These are phyloP conservation scores for Cephus nigrinus DNA, from an alignment of 2,888 invertebrate genomes.

Conservation along the genomic window DNA sequence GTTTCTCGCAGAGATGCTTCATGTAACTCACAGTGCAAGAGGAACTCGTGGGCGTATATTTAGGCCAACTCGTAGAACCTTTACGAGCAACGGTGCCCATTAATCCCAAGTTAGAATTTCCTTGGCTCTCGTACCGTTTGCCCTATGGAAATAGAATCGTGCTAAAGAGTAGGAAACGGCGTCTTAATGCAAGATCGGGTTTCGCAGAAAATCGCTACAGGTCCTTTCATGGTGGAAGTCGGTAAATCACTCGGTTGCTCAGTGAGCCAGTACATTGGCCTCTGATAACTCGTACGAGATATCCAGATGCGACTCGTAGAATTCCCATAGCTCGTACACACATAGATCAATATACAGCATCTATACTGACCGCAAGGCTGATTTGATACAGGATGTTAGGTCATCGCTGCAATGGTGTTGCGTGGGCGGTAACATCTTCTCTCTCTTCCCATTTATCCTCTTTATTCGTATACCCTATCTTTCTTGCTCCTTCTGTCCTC, in stretches of 20 bases:
- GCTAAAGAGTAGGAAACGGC: background rate
- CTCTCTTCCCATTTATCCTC: background rate
- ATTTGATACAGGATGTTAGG: constrained; percentile 44
- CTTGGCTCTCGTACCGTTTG: constrained; percentile 20
- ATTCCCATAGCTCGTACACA: constrained; percentile 9
- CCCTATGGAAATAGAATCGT: constrained; percentile 45
- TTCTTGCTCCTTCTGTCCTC: background rate
- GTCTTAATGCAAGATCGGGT: constrained; percentile 46
- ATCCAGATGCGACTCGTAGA: constrained; percentile 13
- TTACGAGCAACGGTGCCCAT: constrained; percentile 50
- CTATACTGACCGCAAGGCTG: background rate
- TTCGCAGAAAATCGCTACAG: constrained; percentile 37
- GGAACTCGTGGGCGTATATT: constrained; percentile 27
- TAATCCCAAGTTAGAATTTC: constrained; percentile 37
- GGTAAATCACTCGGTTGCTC: background rate
- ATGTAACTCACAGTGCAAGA: background rate
- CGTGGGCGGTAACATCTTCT: constrained; percentile 3
- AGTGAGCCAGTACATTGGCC: background rate
- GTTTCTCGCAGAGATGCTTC: background rate
- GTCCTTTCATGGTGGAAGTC: background rate
- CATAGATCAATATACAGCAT: background rate
- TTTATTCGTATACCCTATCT: background rate
- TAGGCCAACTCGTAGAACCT: constrained; percentile 51
- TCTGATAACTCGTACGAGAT: constrained; percentile 15
- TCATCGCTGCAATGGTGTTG: constrained; percentile 26